Evolutionary conservation across 1,140 invertebrate genomes (phyloP).

Genomic region (Drosophila ambigua): DNA sequence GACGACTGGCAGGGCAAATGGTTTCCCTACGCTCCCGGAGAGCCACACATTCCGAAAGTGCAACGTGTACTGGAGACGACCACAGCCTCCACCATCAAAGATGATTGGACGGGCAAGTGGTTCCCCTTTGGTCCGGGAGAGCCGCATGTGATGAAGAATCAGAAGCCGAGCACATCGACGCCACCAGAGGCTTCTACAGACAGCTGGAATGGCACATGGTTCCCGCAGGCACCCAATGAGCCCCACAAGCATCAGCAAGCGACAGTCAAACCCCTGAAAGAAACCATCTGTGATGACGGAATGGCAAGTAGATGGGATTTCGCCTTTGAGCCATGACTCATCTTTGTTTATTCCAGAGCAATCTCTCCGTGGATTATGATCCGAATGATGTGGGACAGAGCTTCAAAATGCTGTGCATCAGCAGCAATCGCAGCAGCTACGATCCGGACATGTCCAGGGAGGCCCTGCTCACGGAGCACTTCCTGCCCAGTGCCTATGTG

Average conservation of each 20-base stretch:
- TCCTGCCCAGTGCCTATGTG: slow-evolving; percentile 86
- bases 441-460: slow-evolving; percentile 84
- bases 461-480: slow-evolving; percentile 86
- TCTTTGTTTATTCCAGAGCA: slow-evolving; percentile 84
- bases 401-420: slow-evolving; percentile 85
- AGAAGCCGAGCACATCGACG: not conserved
- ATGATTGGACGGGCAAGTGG: slow-evolving; percentile 58
- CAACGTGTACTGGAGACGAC: slow-evolving; percentile 37
- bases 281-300: slow-evolving; percentile 88
- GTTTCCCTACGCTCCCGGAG: slow-evolving; percentile 44
- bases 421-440: slow-evolving; percentile 81
- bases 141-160: slow-evolving; percentile 17
- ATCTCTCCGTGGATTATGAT: slow-evolving; percentile 90
- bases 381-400: slow-evolving; percentile 86
- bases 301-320: slow-evolving; percentile 84
- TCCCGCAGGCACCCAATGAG: slow-evolving; percentile 55
- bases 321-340: slow-evolving; percentile 18
- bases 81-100: not conserved
- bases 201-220: slow-evolving; percentile 62
- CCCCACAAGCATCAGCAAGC: slow-evolving; percentile 18
- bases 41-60: slow-evolving; percentile 21
- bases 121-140: slow-evolving; percentile 49
- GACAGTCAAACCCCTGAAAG: not conserved
- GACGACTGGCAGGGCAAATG: slow-evolving; percentile 39
- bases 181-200: slow-evolving; percentile 12